Evolutionary conservation across 2,797 vertebrate species (phyloP), one percentile per base, ranked within the genome.

Genomic region (Acipenser oxyrinchus): DNA sequence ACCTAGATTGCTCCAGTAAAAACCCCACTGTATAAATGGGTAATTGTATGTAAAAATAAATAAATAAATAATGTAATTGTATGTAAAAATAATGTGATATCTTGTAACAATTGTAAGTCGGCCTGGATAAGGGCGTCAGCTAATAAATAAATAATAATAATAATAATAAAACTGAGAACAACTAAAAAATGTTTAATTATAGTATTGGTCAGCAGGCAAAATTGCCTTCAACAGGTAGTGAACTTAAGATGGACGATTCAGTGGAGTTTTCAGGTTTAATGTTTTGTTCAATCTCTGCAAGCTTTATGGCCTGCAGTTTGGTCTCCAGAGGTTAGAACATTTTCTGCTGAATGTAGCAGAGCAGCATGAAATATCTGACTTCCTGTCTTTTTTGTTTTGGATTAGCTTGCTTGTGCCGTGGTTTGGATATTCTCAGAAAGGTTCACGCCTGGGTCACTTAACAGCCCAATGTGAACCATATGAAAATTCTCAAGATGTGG

Each of bases 291-390:
- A 61, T 50, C 59, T 73, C 51, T 68, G 51, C 23, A 67, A 52
- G 62, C 59, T 37, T 65, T 68, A 13, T 63, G 51, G 48, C 62
- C 59, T 63, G 63, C 52, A 37, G 49, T 69, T 65, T 67, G 4
- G 1, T 65, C 52, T 10, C 66, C 6, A 64, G 1, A 18, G 4
- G 4, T 18, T 50, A 70, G 69, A 74, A 49, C 13, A 1, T 0
- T 73, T 77, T 74, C 52, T 67, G 48, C 8, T 58, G 70, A 72
- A 60, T 66, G 49, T 71, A 75, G 68, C 58, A 75, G 48, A 67
- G 57, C 53, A 66, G 7, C 11, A 18, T 55, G 70, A 72, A 75
- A 72, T 68, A 49, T 8, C 12, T 65, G 12, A 62, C 67, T 68
- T 71, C 48, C 68, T 66, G 59, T 68, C 66, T 49, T 59, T 67